Percentiles rank a stretch among this genome's conserved stretches.
Conservation (phyloP, 1,140 invertebrate species). For the Apis mellifera region Amel_HAv3.1 CM009932.2:6236001-6236500, state of each 20-base stretch:
- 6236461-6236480: no score
- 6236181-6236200: background rate
- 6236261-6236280: background rate
- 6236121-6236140: constrained; percentile 13
- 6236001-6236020: background rate
- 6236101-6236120: constrained; percentile 5
- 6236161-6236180: constrained; percentile 19
- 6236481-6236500: no score
- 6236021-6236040: background rate
- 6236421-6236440: no score
- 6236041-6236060: background rate
- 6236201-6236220: background rate
- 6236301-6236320: background rate
- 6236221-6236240: background rate
- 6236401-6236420: no score
- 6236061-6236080: background rate
- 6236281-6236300: background rate
- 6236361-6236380: background rate
- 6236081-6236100: background rate
- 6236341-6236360: background rate
- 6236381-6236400: no score
- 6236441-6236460: no score
- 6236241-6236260: background rate
- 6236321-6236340: background rate
- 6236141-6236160: background rate